Percentiles rank a stretch among this genome's conserved stretches.
Conservation (phyloP, 53 echinoderm and acorn worm genomes). For the Holothuria scabra region DNA sequence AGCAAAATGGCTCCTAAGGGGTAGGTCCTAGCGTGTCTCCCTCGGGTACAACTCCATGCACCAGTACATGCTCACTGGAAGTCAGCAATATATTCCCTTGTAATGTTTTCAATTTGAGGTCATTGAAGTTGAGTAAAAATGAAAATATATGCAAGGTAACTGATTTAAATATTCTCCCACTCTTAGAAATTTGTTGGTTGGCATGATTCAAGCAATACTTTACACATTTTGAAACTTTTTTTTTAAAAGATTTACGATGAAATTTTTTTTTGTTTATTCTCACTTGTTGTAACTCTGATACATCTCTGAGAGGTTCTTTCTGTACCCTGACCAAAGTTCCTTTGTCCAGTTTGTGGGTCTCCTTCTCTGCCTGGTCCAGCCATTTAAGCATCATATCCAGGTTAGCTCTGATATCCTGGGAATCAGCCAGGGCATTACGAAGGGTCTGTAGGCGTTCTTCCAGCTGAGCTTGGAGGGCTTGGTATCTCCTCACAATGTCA, state of each 20-base stretch:
- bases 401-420: constrained; percentile 85
- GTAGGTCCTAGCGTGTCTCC: no score
- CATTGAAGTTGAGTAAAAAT: not conserved
- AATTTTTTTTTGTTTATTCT: not conserved
- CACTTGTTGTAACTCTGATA: constrained; percentile 81
- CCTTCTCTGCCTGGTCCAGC: constrained; percentile 93
- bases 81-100: no score
- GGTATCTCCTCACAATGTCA: constrained; percentile 82
- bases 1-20: no score
- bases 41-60: no score
- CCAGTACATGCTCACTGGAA: no score
- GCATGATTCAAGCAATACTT: no score
- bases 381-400: constrained; percentile 88
- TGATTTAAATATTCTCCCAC: no score
- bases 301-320: constrained; percentile 91
- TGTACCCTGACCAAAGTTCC: constrained; percentile 86
- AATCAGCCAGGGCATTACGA: constrained; percentile 80
- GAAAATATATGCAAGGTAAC: no score
- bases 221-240: no score
- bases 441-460: constrained; percentile 76
- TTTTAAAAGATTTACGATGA: no score
- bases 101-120: no score
- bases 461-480: constrained; percentile 73
- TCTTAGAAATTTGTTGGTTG: no score
- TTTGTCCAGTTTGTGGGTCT: constrained; percentile 88